These are phyloP conservation scores for Noctua janthina DNA, from an alignment of 2,888 invertebrate genomes.

Conservation along the genomic window DNA sequence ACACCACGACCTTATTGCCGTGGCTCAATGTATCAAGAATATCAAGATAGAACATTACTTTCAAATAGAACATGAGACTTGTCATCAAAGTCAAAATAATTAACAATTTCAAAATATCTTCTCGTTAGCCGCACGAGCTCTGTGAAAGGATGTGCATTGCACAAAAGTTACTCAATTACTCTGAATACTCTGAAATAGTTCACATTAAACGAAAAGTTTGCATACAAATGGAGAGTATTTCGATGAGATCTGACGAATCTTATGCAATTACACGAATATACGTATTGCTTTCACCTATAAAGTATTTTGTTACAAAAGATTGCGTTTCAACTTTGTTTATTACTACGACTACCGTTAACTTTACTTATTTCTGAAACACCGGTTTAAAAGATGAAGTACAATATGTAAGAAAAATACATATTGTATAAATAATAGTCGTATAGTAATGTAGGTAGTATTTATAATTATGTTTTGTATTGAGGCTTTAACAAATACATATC, in stretches of 20 bases:
- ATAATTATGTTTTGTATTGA: neutral
- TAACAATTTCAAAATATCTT: conserved; percentile 45
- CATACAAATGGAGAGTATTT: conserved; percentile 38
- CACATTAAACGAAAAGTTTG: conserved; percentile 41
- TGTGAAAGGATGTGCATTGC: conserved; percentile 43
- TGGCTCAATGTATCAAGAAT: conserved; percentile 15
- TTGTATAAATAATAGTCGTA: neutral
- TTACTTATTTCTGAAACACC: conserved; percentile 32
- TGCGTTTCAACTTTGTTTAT: conserved; percentile 42
- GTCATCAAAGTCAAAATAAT: conserved; percentile 37
- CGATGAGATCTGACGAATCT: conserved; percentile 48
- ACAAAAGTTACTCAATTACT: conserved; percentile 24
- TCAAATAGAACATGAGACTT: conserved; percentile 1
- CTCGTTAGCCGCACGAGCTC: conserved; percentile 33
- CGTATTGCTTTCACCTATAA: conserved; percentile 57
- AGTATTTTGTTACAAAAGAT: conserved; percentile 45
- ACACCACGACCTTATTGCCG: neutral
- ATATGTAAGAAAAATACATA: too few relatives aligned
- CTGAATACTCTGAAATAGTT: conserved; percentile 36
- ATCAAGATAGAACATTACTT: conserved; percentile 7
- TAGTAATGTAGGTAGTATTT: neutral
- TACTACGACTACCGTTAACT: conserved; percentile 30
- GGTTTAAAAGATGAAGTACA: conserved; percentile 19
- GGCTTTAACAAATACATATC: neutral
- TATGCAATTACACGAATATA: conserved; percentile 57